Percentiles rank a stretch among this genome's conserved stretches.
Evolutionary conservation across 2,113 vertebrate genomes (phyloP).

Genomic region (Dromaius novaehollandiae): DNA sequence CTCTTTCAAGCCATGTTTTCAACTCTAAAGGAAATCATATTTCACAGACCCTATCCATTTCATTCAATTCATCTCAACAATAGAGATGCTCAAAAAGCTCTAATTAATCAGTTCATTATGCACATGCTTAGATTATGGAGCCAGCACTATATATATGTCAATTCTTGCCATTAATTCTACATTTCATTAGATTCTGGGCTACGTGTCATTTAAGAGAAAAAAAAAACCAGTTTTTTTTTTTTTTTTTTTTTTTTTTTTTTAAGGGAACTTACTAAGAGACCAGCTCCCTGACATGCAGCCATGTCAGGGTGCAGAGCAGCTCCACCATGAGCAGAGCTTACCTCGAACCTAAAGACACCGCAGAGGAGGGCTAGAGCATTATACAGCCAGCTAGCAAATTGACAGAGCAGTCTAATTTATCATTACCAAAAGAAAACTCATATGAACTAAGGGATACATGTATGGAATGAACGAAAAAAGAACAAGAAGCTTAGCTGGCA

Average conservation of each 20-base stretch:
- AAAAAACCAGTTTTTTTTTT: too few relatives aligned
- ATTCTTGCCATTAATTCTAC: background rate
- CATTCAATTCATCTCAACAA: background rate
- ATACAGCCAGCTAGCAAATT: background rate
- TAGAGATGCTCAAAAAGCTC: background rate
- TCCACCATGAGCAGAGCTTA: background rate
- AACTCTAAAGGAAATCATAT: background rate
- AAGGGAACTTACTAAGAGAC: background rate
- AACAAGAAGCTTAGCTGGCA: background rate
- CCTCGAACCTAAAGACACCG: background rate
- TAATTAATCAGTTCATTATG: background rate
- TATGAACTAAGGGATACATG: background rate
- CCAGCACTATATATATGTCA: background rate
- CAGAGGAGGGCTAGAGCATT: background rate
- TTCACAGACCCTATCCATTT: background rate
- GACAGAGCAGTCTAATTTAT: background rate
- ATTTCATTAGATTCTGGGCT: background rate
- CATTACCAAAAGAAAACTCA: background rate
- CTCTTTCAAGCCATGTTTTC: background rate
- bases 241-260: too few relatives aligned
- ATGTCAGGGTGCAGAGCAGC: rapidly evolving
- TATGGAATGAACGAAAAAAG: background rate
- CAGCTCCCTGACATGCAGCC: background rate
- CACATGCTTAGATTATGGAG: background rate
- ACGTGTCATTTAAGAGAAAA: background rate